A percentile compares a stretch with the other conserved stretches of the same genome.
phyloP scores from a whole-genome alignment of 2,797 vertebrate genomes.

The Delichon dasypus region DNA sequence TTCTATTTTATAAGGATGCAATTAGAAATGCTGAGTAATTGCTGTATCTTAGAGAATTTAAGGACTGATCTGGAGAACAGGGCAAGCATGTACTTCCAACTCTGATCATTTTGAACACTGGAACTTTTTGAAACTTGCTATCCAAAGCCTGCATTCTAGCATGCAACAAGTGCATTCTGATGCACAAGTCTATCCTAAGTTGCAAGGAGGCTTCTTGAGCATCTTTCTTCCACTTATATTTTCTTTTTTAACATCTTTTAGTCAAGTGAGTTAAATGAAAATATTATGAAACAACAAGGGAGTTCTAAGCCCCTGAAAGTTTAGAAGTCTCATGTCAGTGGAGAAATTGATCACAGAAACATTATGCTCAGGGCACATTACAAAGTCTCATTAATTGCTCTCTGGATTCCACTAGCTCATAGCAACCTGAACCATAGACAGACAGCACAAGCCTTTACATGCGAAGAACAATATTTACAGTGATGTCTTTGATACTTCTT shows the following conservation, averaged over 20 bases:
- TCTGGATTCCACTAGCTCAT: background rate
- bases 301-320: background rate
- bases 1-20: background rate
- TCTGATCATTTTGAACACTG: background rate
- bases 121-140: background rate
- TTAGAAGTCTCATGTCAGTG: background rate
- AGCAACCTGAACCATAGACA: background rate
- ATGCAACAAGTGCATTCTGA: background rate
- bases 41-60: background rate
- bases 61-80: background rate
- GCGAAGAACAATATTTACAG: slow-evolving; percentile 47
- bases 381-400: background rate
- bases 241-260: background rate
- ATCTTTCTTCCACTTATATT: background rate
- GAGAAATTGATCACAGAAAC: background rate
- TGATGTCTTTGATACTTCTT: background rate
- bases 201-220: background rate
- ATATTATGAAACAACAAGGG: background rate
- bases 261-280: background rate
- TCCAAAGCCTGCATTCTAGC: background rate
- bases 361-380: background rate
- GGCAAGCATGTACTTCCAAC: background rate
- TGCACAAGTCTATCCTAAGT: background rate
- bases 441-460: slow-evolving; percentile 64
- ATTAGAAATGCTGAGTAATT: background rate